Evolutionary conservation across 92 coral and sea anemone genomes (phyloP), one percentile per base, ranked within the genome.

Genomic region (Hydrozoanthus gracilis): DNA sequence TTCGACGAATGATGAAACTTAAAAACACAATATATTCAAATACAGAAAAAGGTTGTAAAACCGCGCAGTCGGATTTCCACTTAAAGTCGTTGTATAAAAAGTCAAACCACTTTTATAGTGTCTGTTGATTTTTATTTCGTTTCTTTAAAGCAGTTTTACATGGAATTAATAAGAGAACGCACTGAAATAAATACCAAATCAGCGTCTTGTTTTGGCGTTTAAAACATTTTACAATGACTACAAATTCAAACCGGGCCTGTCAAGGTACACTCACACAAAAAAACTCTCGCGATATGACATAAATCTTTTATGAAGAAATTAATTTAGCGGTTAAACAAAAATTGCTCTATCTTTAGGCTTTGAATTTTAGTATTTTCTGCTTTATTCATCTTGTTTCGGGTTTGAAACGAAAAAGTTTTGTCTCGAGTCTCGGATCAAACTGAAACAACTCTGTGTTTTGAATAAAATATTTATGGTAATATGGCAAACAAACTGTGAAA

Each of bases 311-410:
- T 80, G 74, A 80, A 20, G 61, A 65, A 66, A 65, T 49, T 80
- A 80, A 80, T 80, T 80, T 80, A 62, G 85, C 73, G 74, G 85
- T 80, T 16, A 5, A 58, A 47, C 52, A 48, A 65, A 60, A 47
- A 64, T 80, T 65, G 16, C 72, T 80, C 52, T 47, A 65, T 80
- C 60, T 65, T 80, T 62, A 74, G 48, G 74, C 45, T 79, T 64
- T 54, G 5, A 44, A 50, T 45, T 64, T 64, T 18, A n/a, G 67
- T 47, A 60, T 61, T 78, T 78, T 4, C 0, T 17, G 44, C 6
- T 60, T 7, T 61, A 4, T 79, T n/a, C n/a, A 4, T 14, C 47
- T 60, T 62, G 14, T 60, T 14, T 47, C 46, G 14, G 14, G 16
- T 48, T 65, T 13, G 75, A 80, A 17, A 35, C n/a, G 20, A 12